Evolutionary conservation across 2,888 invertebrate species (phyloP), one percentile per base, ranked within the genome.

Genomic region (Drosophila engyochracea): DNA sequence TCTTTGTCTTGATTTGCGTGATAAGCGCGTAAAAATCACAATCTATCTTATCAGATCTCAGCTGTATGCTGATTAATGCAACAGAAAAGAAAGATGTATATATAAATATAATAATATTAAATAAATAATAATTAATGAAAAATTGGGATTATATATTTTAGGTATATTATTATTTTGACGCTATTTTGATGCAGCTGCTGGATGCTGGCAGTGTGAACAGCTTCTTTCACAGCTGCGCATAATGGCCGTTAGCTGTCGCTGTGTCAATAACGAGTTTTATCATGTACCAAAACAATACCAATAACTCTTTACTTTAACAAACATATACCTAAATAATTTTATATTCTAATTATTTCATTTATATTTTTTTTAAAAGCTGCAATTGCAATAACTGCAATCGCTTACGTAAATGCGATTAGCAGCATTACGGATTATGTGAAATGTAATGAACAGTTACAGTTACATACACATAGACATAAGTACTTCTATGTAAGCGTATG

Each of bases 21-120:
- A 83, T 81, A 81, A 76, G 82, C 63, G 53, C 41, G 35, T 54
- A 37, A 58, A 39, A n/a, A 58, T 51, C 52, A 53, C 57, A 64
- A 60, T 65, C 31, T 55, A 59, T 16, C 47, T 25, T 47, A 47
- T 47, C 47, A 9, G 16, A 16, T 47, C 22, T 47, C 2, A 47
- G 25, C 47, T 47, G 47, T 47, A 25, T 9, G 47, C 25, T 16
- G 25, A 47, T 25, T 4, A 47, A 25, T 47, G 25, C 16, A 25
- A 16, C 16, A 16, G 9, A 47, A 25, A 47, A 9, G 2, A 47
- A 25, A 4, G 3, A 22, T 22, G 14, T 22, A 16, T 25, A 47
- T 9, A 2, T 14, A 22, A n/a, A 44, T 22, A 39, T 10, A n/a
- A 9, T 16, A 41, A 16, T 41, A 22, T 16, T 10, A 10, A 41